Evolutionary conservation across 1,140 invertebrate genomes (phyloP).

Genomic region (Brachionus manjavacas): DNA sequence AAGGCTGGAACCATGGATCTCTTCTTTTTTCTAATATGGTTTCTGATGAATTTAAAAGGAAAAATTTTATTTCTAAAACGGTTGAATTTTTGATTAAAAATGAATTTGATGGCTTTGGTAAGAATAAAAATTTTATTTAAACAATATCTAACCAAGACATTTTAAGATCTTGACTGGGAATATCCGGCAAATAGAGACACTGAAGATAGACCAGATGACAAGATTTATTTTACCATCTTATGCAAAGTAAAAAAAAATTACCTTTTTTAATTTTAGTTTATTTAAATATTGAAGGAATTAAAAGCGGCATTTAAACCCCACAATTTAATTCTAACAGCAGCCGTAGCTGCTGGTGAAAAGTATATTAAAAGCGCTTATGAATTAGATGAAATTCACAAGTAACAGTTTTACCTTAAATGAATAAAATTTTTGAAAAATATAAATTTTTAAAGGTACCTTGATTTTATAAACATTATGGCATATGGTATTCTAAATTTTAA

Average conservation of each 20-base stretch:
- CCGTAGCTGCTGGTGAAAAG: slow-evolving; percentile 45
- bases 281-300: neutral
- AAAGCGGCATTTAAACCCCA: slow-evolving; percentile 38
- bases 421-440: slow-evolving; percentile 65
- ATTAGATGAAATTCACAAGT: slow-evolving; percentile 72
- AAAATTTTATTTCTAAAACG: slow-evolving; percentile 54
- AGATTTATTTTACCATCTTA: slow-evolving; percentile 65
- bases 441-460: slow-evolving; percentile 66
- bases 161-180: slow-evolving; percentile 68
- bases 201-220: slow-evolving; percentile 45
- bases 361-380: slow-evolving; percentile 65
- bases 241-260: neutral
- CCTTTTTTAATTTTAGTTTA: neutral
- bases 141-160: neutral
- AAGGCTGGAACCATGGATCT: slow-evolving; percentile 75
- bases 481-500: slow-evolving; percentile 65
- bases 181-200: slow-evolving; percentile 58
- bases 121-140: neutral
- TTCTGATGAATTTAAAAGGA: slow-evolving; percentile 60
- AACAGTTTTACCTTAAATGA: slow-evolving; percentile 53
- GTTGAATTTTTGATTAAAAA: slow-evolving; percentile 82
- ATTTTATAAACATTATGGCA: slow-evolving; percentile 86
- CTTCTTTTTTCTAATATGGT: slow-evolving; percentile 70
- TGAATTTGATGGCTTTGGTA: slow-evolving; percentile 78
- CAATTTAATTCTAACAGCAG: slow-evolving; percentile 46